Base-by-base conservation (phyloP, 2,797 vertebrate genomes). In the Aselliscus stoliczkanus region DNA sequence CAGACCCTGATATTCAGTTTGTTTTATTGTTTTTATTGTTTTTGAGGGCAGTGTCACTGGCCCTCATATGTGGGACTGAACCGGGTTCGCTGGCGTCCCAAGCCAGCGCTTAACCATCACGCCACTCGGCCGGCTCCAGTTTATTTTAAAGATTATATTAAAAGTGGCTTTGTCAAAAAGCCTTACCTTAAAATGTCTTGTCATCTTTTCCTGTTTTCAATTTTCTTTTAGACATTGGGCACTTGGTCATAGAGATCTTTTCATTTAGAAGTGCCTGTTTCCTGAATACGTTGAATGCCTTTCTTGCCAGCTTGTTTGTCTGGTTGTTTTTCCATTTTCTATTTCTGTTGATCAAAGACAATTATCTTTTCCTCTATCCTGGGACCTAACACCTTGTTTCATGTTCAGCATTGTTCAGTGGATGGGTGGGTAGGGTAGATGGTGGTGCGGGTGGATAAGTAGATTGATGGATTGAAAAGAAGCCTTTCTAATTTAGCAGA, bases 401-500 rank as follows among this genome's bases (percentile, higher is more conserved):
- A 69, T 70, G 29, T 65, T 95, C 64, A 72, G 1, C 96, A 34
- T 82, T 92, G 15, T 69, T 93, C 52, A 56, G 4, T 70, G 29
- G n/a, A 42, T 91, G 44, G 29, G 34, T 42, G 42, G 42, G 42
- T 42, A 42, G 42, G 42, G 42, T 42, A 42, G 42, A 42, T 42
- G 9, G 42, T 42, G 77, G 11, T 31, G 10, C 92, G n/a, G 17
- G 14, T 70, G 11, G 29, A 13, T 85, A 25, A n/a, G 14, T 86
- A 27, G 15, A 65, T 83, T 17, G 23, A 67, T 58, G 34, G 13
- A 76, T 95, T 95, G 92, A 73, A 75, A 93, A 95, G 86, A 90
- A 96, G 3, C 15, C n/a, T 72, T 94, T 89, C 15, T 81, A 20
- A 82, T 96, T 90, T 90, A 64, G 34, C 7, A 77, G 37, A 58